phyloP scores from a whole-genome alignment of 1,140 invertebrate species.

The Adelges cooleyi region DNA sequence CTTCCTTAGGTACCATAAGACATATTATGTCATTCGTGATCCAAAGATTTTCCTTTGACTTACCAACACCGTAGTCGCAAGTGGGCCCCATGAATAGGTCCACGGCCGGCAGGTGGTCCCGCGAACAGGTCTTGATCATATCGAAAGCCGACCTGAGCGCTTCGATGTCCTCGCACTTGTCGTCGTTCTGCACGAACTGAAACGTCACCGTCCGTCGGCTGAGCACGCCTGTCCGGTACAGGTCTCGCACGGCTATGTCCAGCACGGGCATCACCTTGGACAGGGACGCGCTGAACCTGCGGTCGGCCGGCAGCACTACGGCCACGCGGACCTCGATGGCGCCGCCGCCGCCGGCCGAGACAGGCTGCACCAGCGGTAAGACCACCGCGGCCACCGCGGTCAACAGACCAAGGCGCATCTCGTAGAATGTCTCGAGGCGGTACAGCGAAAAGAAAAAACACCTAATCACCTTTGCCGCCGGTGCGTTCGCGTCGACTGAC shows the following conservation, averaged over 20 bases:
- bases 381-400: not conserved
- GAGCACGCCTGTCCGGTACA: constrained; percentile 40
- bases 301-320: constrained; percentile 44
- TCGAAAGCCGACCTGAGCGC: constrained; percentile 51
- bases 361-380: too few relatives aligned
- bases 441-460: too few relatives aligned
- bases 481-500: too few relatives aligned
- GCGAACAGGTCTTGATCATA: constrained; percentile 46
- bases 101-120: constrained; percentile 44
- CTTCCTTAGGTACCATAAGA: too few relatives aligned
- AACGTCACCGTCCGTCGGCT: constrained; percentile 44
- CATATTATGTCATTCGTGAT: too few relatives aligned
- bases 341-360: not conserved
- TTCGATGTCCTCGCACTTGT: constrained; percentile 54
- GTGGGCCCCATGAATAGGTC: constrained; percentile 61
- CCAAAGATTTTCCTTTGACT: too few relatives aligned
- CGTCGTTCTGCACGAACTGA: constrained; percentile 49
- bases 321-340: constrained; percentile 41
- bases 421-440: too few relatives aligned
- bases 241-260: constrained; percentile 45
- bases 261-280: constrained; percentile 43
- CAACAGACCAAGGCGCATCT: not conserved
- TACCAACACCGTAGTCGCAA: constrained; percentile 64
- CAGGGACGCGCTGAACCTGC: constrained; percentile 41
- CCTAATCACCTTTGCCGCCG: too few relatives aligned